Conservation (phyloP, 2,888 invertebrate genomes). For the Ichneumoninae sp. region DNA sequence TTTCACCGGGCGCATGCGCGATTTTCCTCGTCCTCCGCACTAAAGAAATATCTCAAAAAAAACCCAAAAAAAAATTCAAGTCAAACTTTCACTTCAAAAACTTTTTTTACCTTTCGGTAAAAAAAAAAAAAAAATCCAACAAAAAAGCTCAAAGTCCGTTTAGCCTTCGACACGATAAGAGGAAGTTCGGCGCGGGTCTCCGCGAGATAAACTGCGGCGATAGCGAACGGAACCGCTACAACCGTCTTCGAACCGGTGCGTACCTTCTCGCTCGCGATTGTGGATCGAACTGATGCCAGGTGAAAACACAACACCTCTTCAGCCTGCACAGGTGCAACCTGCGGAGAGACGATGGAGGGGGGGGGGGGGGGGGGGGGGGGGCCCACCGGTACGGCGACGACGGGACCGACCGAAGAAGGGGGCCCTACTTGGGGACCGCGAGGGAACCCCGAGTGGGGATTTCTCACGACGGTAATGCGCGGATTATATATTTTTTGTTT, state of each 20-base stretch:
- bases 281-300: conserved; percentile 81
- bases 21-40: conserved; percentile 35
- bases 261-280: conserved; percentile 81
- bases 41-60: conserved; percentile 2
- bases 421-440: conserved; percentile 76
- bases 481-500: not conserved
- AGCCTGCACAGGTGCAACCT: conserved; percentile 80
- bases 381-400: conserved; percentile 22
- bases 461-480: conserved; percentile 13
- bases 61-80: not conserved
- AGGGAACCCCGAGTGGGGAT: conserved; percentile 5
- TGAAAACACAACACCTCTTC: conserved; percentile 82
- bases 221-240: conserved; percentile 42
- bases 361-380: conserved; percentile 59
- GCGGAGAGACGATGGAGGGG: conserved; percentile 24
- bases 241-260: conserved; percentile 52
- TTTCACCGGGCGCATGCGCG: conserved; percentile 52
- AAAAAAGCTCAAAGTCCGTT: not conserved
- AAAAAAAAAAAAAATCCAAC: not conserved
- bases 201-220: conserved; percentile 19
- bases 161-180: too few relatives aligned
- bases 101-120: not conserved
- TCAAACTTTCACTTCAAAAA: not conserved
- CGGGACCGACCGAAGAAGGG: conserved; percentile 69
- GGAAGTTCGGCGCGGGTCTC: not conserved